phyloP scores from a whole-genome alignment of 2,113 vertebrate species.

The Rattus norvegicus region GRCr8 NC_086026.1:123446001-123446500 shows the following conservation, averaged over 20 bases:
- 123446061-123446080: neutral
- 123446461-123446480: neutral
- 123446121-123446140: neutral
- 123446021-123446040: neutral
- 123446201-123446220: neutral
- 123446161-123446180: neutral
- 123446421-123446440: no score
- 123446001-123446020: neutral
- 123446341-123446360: neutral
- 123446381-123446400: neutral
- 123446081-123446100: neutral
- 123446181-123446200: neutral
- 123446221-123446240: neutral
- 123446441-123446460: neutral
- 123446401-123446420: neutral
- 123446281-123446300: neutral
- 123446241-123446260: neutral
- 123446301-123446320: no score
- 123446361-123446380: neutral
- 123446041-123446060: neutral
- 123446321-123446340: neutral
- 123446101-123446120: neutral
- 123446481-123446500: neutral
- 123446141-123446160: neutral
- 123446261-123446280: neutral